Evolutionary conservation across 2,888 invertebrate genomes (phyloP).

Genomic region (Hesperia comma): DNA sequence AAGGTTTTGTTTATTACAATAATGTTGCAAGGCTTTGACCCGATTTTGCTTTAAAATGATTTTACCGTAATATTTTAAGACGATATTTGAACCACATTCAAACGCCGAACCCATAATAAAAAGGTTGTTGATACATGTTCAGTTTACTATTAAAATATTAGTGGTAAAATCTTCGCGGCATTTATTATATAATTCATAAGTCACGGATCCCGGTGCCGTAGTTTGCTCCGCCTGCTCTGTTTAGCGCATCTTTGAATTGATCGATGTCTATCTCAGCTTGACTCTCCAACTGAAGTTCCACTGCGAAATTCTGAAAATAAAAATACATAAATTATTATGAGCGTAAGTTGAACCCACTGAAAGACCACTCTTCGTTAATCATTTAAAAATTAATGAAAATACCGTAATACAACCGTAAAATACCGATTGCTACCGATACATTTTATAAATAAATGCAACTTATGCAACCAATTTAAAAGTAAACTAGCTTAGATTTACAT

Average conservation of each 20-base stretch:
- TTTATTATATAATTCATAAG: conserved; percentile 73
- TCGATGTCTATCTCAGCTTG: conserved; percentile 88
- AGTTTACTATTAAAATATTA: conserved; percentile 49
- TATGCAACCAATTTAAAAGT: too few species aligned
- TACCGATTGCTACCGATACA: too few species aligned
- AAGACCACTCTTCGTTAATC: too few species aligned
- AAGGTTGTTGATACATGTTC: conserved; percentile 36
- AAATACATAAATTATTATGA: conserved; percentile 36
- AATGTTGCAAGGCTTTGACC: conserved; percentile 26
- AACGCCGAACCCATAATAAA: conserved; percentile 18
- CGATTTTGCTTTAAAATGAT: conserved; percentile 29
- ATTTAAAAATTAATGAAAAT: too few species aligned
- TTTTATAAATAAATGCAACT: too few species aligned
- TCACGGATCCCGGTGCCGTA: conserved; percentile 91
- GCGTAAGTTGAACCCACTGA: too few species aligned
- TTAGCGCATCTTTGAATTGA: conserved; percentile 87
- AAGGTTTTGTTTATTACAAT: not conserved
- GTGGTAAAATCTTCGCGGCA: conserved; percentile 49
- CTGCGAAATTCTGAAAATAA: conserved; percentile 88
- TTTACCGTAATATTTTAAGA: conserved; percentile 32
- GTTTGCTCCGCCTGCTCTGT: conserved; percentile 91
- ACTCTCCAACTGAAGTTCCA: conserved; percentile 89
- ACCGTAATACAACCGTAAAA: too few species aligned
- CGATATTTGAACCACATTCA: conserved; percentile 32
- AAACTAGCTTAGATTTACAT: too few species aligned